Percentiles rank a stretch among this genome's conserved stretches.
Evolutionary conservation across 1,140 invertebrate species (phyloP).

Genomic region (Bombus pyrosoma): DNA sequence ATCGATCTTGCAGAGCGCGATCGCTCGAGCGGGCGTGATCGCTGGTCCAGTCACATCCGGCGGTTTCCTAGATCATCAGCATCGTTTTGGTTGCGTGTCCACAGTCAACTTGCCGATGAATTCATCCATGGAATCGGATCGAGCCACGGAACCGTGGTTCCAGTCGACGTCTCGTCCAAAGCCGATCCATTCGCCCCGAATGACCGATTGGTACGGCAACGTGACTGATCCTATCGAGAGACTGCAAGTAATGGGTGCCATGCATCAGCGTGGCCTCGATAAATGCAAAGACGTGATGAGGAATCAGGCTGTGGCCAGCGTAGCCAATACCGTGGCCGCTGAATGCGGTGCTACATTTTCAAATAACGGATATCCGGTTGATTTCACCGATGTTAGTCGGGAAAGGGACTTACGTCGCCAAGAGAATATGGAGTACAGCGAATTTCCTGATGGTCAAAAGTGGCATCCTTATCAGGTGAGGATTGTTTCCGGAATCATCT

Average conservation of each 20-base stretch:
- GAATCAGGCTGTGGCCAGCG: slow-evolving; percentile 63
- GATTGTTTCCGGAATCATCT: too few species aligned
- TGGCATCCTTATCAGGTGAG: slow-evolving; percentile 82
- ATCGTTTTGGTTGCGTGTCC: slow-evolving; percentile 69
- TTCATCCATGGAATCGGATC: slow-evolving; percentile 67
- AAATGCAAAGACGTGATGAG: slow-evolving; percentile 79
- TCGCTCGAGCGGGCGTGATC: slow-evolving; percentile 60
- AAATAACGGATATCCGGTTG: slow-evolving; percentile 65
- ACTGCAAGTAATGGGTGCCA: slow-evolving; percentile 75
- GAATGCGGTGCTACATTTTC: slow-evolving; percentile 70
- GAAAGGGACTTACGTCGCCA: slow-evolving; percentile 60
- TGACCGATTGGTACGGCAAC: slow-evolving; percentile 62
- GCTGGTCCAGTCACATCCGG: slow-evolving; percentile 28
- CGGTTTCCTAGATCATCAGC: slow-evolving; percentile 61
- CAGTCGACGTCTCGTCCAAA: slow-evolving; percentile 75
- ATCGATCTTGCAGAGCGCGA: slow-evolving; percentile 74
- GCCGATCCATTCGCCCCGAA: slow-evolving; percentile 76
- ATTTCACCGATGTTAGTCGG: slow-evolving; percentile 59
- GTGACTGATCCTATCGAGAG: slow-evolving; percentile 57
- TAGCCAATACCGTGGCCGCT: slow-evolving; percentile 21
- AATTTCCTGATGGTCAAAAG: slow-evolving; percentile 77
- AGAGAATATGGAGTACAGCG: slow-evolving; percentile 68
- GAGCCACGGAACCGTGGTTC: slow-evolving; percentile 78
- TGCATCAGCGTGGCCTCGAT: slow-evolving; percentile 78
- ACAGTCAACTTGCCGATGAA: slow-evolving; percentile 67